Base-by-base conservation (phyloP, 37 sponge, comb jelly and placozoan species). In the Crambe crambe region DNA sequence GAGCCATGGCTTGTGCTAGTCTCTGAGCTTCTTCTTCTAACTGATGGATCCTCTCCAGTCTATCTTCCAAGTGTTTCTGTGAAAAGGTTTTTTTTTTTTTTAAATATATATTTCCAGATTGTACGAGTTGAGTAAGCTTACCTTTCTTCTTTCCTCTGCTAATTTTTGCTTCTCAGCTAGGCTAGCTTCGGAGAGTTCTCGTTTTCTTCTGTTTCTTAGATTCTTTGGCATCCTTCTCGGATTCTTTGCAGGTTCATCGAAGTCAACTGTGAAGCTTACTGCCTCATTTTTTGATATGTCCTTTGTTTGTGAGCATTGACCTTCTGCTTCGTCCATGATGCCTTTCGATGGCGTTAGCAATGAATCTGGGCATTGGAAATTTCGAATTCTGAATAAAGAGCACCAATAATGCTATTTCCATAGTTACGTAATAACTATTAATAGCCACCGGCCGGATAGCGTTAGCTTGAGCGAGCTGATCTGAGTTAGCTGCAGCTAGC, bases 121-220 rank as follows among this genome's bases (percentile, higher is more conserved):
- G n/a, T n/a, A n/a, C n/a, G n/a, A n/a, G n/a, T n/a, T n/a, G n/a
- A n/a, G n/a, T n/a, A n/a, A n/a, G n/a, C 20, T 58, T 78, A 87
- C 87, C 81, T 87, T 74, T 59, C 87, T 74, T 68, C 87, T 80
- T 23, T 87, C 81, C 8, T 87, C 87, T 56, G 87, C 87, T 42
- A 40, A 23, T 51, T 70, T 65, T 41, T 87, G 87, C 36, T 80
- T 87, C n/a, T 68, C 69, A 27, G 34, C 61, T 1, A 87, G 10
- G 25, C 29, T 44, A 21, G 63, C 81, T 31, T 74, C 27, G 9
- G 87, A 68, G 25, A 80, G 27, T 56, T 58, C 75, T 56, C 76
- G 42, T 23, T 56, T 56, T 12, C 32, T 47, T 2, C 2, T 5
- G 29, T 39, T 20, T 38, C 81, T 58, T 35, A 54, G 43, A 12